phyloP scores from a whole-genome alignment of 2,797 vertebrate species.

The Pyrocephalus nanus region DNA sequence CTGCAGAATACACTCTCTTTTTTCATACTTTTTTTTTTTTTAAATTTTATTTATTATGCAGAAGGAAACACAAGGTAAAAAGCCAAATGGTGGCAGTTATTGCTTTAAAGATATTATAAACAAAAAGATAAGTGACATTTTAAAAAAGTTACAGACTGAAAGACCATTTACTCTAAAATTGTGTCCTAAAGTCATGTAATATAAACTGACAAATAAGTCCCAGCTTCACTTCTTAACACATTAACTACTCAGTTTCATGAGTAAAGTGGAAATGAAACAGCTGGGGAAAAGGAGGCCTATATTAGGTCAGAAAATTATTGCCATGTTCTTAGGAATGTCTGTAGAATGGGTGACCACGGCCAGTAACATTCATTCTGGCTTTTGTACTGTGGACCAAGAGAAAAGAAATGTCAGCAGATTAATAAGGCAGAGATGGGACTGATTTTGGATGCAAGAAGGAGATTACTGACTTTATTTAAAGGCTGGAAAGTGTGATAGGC shows the following conservation, averaged over 20 bases:
- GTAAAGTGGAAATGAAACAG: neutral
- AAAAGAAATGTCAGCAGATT: neutral
- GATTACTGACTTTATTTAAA: neutral
- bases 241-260: neutral
- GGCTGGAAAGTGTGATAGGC: neutral
- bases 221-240: neutral
- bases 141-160: neutral
- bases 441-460: neutral
- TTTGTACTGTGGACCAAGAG: neutral
- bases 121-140: neutral
- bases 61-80: neutral
- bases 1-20: neutral
- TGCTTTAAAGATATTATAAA: neutral
- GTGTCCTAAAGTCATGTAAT: neutral
- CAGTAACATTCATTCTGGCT: neutral
- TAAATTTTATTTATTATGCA: neutral
- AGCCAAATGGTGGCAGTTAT: neutral
- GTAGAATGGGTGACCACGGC: neutral
- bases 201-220: neutral
- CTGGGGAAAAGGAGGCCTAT: neutral
- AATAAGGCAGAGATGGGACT: neutral
- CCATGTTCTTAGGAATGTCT: neutral
- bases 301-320: neutral
- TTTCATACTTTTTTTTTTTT: neutral
- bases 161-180: neutral